Evolutionary conservation across 2,888 invertebrate genomes (phyloP).

Genomic region (Gari tellinella): DNA sequence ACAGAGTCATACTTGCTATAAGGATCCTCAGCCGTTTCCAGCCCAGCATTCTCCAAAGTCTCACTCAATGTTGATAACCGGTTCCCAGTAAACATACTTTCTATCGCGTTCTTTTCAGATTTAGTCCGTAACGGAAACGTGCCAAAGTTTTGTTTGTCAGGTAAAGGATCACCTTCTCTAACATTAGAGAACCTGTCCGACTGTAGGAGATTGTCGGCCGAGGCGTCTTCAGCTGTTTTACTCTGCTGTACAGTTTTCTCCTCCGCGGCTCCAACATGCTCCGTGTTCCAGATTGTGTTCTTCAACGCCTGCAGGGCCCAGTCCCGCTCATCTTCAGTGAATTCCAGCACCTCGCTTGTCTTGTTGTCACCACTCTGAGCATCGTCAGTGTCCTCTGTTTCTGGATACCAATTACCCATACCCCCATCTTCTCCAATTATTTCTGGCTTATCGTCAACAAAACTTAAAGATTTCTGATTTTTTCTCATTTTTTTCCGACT

Average conservation of each 20-base stretch:
- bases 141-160: slow-evolving; percentile 63
- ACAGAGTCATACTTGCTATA: slow-evolving; percentile 57
- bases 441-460: slow-evolving; percentile 66
- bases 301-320: slow-evolving; percentile 76
- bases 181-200: slow-evolving; percentile 70
- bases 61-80: slow-evolving; percentile 49
- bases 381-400: slow-evolving; percentile 55
- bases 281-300: slow-evolving; percentile 78
- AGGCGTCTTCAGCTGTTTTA: slow-evolving; percentile 77
- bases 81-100: slow-evolving; percentile 46
- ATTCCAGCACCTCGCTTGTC: slow-evolving; percentile 59
- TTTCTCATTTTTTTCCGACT: slow-evolving; percentile 44
- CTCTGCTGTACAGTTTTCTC: slow-evolving; percentile 60
- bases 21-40: slow-evolving; percentile 8
- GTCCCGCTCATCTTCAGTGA: slow-evolving; percentile 77
- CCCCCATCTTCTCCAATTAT: slow-evolving; percentile 78
- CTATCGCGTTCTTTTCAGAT: slow-evolving; percentile 56
- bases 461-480: slow-evolving; percentile 48
- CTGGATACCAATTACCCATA: slow-evolving; percentile 69
- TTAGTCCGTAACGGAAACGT: slow-evolving; percentile 73
- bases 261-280: slow-evolving; percentile 65
- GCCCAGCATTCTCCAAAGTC: slow-evolving; percentile 35
- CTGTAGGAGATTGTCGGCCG: slow-evolving; percentile 66
- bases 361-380: slow-evolving; percentile 30
- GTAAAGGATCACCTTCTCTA: slow-evolving; percentile 66